Base-by-base conservation (phyloP, 2,888 invertebrate species). In the Cheilosia vernalis region DNA sequence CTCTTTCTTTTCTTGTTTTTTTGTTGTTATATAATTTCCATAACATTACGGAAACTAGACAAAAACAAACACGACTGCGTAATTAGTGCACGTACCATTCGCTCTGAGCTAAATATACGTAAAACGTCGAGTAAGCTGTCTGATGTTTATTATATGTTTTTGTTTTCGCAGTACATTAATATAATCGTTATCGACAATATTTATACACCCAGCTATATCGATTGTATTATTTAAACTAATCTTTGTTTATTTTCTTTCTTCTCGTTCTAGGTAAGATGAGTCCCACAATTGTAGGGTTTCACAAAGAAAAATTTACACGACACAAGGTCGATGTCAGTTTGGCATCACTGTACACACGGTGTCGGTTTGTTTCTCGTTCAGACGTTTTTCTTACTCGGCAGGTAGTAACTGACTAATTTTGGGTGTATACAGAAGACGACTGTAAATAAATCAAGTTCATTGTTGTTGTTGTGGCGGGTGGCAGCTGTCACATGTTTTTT, bases 201-300 rank as follows among this genome's bases (percentile, higher is more conserved):
- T 70, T 60, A 49, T 51, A 49, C 21, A n/a, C 69, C 17, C 19
- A 15, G 13, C 37, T 51, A 47, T 40, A 33, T 51, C 37, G 27
- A 30, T 60, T 58, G 37, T 17, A 58, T 42, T 60, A 72, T 33
- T 72, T 10, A 42, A 51, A 51, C 60, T 27, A 70, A 70, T 49
- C 9, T 49, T 49, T 49, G 10, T 33, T 56, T 49, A 15, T 6
- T 44, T 44, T 24, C 19, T 56, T 49, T 44, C 10, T 72, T 44
- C 55, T 69, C 67, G 47, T 67, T 81, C 13, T 3, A 81, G 80
- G 80, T 81, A 81, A 81, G 80, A 74, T 76, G 67, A 67, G 24
- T 21, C 40, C 74, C 47, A 47, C 66, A 19, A 4, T 17, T 51
- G 30, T 69, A 49, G 15, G 15, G 10, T 51, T 44, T 53, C n/a